Conservation (phyloP, 2,797 vertebrate species). For the Gymnocypris eckloni region DNA sequence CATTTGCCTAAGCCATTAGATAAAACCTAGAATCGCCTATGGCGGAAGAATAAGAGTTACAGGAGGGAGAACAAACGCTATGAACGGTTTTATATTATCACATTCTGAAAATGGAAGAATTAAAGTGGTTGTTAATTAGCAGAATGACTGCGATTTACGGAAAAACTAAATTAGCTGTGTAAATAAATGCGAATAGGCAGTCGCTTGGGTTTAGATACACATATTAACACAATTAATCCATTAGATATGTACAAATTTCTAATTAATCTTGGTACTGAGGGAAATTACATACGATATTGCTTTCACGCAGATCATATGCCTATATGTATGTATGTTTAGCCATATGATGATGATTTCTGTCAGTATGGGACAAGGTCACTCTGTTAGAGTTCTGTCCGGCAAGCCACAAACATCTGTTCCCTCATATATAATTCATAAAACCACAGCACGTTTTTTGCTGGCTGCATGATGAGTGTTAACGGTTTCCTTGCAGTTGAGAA, state of each 20-base stretch:
- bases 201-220: slow-evolving; percentile 28
- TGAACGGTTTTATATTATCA: slow-evolving; percentile 30
- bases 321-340: slow-evolving; percentile 24
- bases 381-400: slow-evolving; percentile 31
- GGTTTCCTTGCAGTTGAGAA: neutral
- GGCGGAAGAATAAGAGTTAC: slow-evolving; percentile 6
- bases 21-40: neutral
- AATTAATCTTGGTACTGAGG: neutral
- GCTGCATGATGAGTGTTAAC: slow-evolving; percentile 1
- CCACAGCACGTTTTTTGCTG: neutral
- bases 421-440: slow-evolving; percentile 60
- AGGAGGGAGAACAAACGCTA: slow-evolving; percentile 17
- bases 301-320: neutral
- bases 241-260: slow-evolving; percentile 5
- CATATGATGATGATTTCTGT: slow-evolving; percentile 41
- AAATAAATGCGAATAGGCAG: slow-evolving; percentile 32
- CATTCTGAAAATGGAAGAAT: slow-evolving; percentile 15
- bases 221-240: slow-evolving; percentile 19
- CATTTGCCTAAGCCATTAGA: slow-evolving; percentile 39
- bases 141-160: neutral
- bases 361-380: slow-evolving; percentile 54
- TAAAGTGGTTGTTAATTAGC: slow-evolving; percentile 28
- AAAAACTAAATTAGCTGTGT: slow-evolving; percentile 18
- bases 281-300: neutral
- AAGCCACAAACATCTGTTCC: slow-evolving; percentile 56